Evolutionary conservation across 2,113 vertebrate species (phyloP).

Genomic region (Ochotona princeps): DNA sequence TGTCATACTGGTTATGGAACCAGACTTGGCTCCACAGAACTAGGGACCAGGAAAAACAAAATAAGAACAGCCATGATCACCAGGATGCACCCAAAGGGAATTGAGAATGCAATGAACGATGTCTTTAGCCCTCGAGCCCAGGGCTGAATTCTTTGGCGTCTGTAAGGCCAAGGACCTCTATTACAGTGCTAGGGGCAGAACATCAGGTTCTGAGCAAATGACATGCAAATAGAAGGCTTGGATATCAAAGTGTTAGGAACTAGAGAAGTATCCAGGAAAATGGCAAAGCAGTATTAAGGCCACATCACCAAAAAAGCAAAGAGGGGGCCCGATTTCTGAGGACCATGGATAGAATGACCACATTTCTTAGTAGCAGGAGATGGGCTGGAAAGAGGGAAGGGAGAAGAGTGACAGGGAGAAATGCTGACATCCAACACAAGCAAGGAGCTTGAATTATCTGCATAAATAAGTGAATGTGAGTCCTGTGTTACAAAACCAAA

Average conservation of each 20-base stretch:
- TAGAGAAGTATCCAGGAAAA: background rate
- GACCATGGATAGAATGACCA: background rate
- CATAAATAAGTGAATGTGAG: background rate
- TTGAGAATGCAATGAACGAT: slow-evolving; percentile 20
- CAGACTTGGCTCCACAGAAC: background rate
- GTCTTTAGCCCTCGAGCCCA: background rate
- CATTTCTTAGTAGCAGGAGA: background rate
- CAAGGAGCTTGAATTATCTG: background rate
- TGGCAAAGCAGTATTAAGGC: background rate
- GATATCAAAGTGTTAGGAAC: background rate
- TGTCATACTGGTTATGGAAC: background rate
- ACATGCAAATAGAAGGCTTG: background rate
- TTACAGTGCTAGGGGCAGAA: background rate
- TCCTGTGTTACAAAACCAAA: background rate
- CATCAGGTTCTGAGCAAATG: too few relatives aligned
- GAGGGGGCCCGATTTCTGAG: background rate
- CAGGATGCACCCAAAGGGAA: background rate
- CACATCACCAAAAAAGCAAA: background rate
- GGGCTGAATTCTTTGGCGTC: background rate
- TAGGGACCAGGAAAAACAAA: background rate
- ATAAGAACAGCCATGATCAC: background rate
- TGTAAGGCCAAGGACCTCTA: background rate
- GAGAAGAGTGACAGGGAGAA: background rate
- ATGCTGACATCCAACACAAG: background rate
- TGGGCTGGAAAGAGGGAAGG: background rate